A percentile compares a stretch with the other conserved stretches of the same genome.
phyloP scores from a whole-genome alignment of 1,140 invertebrate species.

The Meloidogyne floridensis region DNA sequence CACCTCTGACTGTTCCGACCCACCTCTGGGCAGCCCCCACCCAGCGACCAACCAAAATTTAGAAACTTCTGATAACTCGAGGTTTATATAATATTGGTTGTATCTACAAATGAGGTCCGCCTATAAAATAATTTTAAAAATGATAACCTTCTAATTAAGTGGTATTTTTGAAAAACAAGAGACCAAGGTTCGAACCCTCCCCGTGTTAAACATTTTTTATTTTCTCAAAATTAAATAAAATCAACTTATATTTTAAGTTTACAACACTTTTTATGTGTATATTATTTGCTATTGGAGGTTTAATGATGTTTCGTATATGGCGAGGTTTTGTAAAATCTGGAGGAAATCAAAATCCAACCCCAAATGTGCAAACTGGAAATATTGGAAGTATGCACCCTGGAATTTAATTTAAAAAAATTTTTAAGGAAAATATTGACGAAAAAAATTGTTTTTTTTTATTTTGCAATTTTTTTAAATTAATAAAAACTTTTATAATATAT shows the following conservation, averaged over 20 bases:
- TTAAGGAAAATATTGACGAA: background rate
- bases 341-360: slow-evolving; percentile 47
- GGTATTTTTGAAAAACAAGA: background rate
- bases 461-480: background rate
- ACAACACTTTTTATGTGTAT: slow-evolving; percentile 35
- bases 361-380: slow-evolving; percentile 49
- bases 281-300: slow-evolving; percentile 45
- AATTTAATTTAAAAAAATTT: slow-evolving; percentile 26
- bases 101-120: no score
- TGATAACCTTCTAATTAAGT: no score
- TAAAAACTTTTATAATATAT: background rate
- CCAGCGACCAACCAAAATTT: no score
- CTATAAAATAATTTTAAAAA: no score
- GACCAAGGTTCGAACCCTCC: background rate
- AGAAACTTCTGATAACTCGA: no score
- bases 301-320: slow-evolving; percentile 58
- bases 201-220: slow-evolving; percentile 16
- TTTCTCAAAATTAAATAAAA: background rate
- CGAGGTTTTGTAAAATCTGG: slow-evolving; percentile 50
- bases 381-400: slow-evolving; percentile 49
- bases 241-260: slow-evolving; percentile 30
- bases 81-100: no score
- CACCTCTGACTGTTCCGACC: no score
- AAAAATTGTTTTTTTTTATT: background rate
- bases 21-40: no score